Base-by-base conservation (phyloP, 1,140 invertebrate species). In the Luehdorfia chinensis region DNA sequence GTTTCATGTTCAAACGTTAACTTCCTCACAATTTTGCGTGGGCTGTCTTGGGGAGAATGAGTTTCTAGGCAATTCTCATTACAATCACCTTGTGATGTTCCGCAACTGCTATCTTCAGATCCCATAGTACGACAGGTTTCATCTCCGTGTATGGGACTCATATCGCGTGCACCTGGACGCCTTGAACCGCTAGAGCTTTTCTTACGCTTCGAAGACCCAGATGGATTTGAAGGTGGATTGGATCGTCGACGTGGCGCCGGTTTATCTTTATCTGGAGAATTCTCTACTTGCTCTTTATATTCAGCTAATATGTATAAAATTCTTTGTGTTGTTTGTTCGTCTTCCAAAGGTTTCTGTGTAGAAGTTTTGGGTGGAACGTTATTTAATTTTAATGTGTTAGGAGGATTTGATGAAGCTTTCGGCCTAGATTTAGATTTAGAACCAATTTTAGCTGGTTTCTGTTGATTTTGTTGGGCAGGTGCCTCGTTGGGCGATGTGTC, bases 241-340 rank as follows among this genome's bases (percentile, higher is more conserved):
- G 92, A 92, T 43, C 92, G 87, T 65, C 93, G 87, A 49, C 93
- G 84, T 0, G 93, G 93, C 1, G 93, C 93, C 0, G 94, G 94
- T 73, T 94, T 95, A 72, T 94, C 93, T 67, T 94, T 94, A 73
- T 94, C 93, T 0, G 93, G 93, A 2, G 93, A 94, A 70, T 94
- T 94, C 45, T 93, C 86, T 21, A 94, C 78, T 61, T 94, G 93
- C 60, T 94, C 93, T 27, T 93, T 93, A 74, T 95, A 95, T 64
- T 94, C 92, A 1, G 93, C 93, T 11, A 95, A 73, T 63, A 95
- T 95, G 41, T 93, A 93, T 47, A 94, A 91, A 47, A 95, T 94
- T 41, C 93, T 88, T 67, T 94, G 93, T 0, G 93, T 93, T 0
- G 93, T 94, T 66, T 94, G 92, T 70, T 94, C 93, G 65, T 94